Evolutionary conservation across 2,888 invertebrate genomes (phyloP).

Genomic region (Amiota communis): DNA sequence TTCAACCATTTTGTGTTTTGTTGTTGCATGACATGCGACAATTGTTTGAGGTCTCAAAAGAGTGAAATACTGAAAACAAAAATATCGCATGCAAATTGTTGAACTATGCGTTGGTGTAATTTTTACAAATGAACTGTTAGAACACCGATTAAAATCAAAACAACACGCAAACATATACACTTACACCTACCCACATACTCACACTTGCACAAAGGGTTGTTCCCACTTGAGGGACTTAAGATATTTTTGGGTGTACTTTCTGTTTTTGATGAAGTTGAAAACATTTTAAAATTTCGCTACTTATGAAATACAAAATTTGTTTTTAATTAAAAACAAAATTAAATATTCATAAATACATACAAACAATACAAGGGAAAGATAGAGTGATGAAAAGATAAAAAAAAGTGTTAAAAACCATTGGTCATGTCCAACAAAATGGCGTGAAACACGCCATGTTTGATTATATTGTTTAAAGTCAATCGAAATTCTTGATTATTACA

Average conservation of each 20-base stretch:
- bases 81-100: constrained; percentile 16
- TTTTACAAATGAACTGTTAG: constrained; percentile 31
- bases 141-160: constrained; percentile 26
- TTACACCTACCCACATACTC: no score
- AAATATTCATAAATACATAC: background rate
- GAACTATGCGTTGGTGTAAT: constrained; percentile 10
- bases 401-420: constrained; percentile 14
- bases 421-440: constrained; percentile 47
- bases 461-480: background rate
- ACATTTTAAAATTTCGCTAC: background rate
- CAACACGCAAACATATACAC: background rate
- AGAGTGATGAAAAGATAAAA: background rate
- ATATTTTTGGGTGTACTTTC: background rate
- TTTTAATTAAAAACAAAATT: background rate
- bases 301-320: no score
- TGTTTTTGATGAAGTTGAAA: background rate
- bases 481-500: no score
- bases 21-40: constrained; percentile 3
- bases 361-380: background rate
- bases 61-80: background rate
- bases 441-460: constrained; percentile 46
- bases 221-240: no score
- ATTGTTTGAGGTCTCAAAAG: background rate
- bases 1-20: constrained; percentile 22
- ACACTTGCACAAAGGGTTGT: no score